Evolutionary conservation across 2,888 invertebrate genomes (phyloP).

Genomic region (Lycocerus yunnanus): DNA sequence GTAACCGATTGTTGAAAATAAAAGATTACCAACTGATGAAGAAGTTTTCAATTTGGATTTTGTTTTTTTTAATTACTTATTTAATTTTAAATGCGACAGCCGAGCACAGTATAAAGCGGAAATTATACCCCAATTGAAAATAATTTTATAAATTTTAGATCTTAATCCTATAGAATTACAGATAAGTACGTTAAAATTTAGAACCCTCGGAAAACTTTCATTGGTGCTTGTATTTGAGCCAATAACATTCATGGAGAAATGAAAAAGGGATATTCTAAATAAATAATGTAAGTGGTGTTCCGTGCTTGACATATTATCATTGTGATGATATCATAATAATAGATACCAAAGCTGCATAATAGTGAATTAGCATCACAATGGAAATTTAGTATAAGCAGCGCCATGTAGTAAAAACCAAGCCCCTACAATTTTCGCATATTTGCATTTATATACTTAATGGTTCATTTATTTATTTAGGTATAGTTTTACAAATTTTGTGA

Average conservation of each 20-base stretch:
- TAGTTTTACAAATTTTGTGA: neutral
- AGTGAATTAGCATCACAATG: constrained; percentile 29
- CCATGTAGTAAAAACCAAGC: constrained; percentile 11
- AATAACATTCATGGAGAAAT: constrained; percentile 25
- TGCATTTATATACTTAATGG: neutral
- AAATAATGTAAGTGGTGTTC: constrained; percentile 31
- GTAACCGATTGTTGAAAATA: neutral
- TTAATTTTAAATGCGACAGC: neutral
- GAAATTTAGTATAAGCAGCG: constrained; percentile 3
- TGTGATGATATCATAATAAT: constrained; percentile 35
- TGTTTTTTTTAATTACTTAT: neutral
- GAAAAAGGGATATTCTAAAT: constrained; percentile 30
- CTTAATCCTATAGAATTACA: neutral
- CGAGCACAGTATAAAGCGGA: neutral
- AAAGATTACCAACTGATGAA: neutral
- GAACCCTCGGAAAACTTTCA: constrained; percentile 11
- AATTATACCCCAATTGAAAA: neutral
- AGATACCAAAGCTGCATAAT: constrained; percentile 13
- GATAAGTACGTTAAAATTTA: constrained; percentile 8
- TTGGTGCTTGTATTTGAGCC: constrained; percentile 28
- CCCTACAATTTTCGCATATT: constrained; percentile 15
- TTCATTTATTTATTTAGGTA: neutral
- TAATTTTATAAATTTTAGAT: neutral
- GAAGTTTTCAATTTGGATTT: neutral
- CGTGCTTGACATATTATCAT: constrained; percentile 27